A percentile compares a stretch with the other conserved stretches of the same genome.
Conservation (phyloP, 2,888 invertebrate genomes). For the Ephialtes manifestator region DNA sequence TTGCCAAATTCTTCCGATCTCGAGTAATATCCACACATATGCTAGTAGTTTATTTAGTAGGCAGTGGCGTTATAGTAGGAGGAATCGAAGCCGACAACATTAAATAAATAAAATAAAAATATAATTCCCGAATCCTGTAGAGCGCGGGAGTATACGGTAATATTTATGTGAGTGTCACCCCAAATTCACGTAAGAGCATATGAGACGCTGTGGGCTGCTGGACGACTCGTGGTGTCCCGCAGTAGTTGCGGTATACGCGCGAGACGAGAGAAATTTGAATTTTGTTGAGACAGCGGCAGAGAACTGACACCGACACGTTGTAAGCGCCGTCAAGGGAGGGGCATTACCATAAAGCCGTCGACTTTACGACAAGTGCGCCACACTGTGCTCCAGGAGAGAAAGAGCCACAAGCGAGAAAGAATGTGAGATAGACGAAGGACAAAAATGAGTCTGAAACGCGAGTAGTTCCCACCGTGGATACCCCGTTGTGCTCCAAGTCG, state of each 20-base stretch:
- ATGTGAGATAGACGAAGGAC: conserved; percentile 33
- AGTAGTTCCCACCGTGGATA: conserved; percentile 72
- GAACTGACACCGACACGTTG: conserved; percentile 73
- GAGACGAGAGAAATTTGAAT: conserved; percentile 69
- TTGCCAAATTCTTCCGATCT: conserved; percentile 36
- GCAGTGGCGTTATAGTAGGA: conserved; percentile 2
- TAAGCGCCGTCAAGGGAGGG: conserved; percentile 74
- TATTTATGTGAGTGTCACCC: conserved; percentile 43
- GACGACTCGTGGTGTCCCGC: background rate
- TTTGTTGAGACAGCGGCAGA: conserved; percentile 69
- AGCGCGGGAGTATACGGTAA: conserved; percentile 18
- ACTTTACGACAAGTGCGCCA: conserved; percentile 82
- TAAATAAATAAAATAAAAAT: conserved; percentile 15
- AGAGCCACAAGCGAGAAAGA: conserved; percentile 25
- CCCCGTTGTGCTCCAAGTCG: conserved; percentile 81
- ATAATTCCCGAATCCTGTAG: conserved; percentile 19
- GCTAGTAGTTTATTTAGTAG: background rate
- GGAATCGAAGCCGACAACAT: conserved; percentile 29
- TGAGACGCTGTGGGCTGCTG: background rate
- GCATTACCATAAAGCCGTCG: conserved; percentile 83
- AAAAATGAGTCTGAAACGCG: conserved; percentile 48
- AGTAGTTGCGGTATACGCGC: conserved; percentile 33
- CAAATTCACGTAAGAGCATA: conserved; percentile 54
- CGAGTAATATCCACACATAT: conserved; percentile 10
- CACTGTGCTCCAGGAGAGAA: conserved; percentile 70